These are phyloP conservation scores for Drosophila carrolli DNA, from an alignment of 1,140 invertebrate genomes.

Conservation along the genomic window DNA sequence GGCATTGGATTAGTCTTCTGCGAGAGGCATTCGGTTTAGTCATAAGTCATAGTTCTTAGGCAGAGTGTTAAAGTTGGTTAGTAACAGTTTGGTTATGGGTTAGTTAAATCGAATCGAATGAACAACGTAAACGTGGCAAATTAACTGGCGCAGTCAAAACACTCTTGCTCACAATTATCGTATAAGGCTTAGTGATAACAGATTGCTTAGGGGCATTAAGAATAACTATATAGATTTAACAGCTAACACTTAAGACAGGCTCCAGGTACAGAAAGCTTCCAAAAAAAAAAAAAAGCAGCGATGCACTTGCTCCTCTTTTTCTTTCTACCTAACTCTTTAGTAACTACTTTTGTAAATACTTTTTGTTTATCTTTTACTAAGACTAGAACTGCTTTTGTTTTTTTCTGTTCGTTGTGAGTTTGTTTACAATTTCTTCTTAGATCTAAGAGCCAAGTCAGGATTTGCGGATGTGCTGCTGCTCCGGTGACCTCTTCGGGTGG, in stretches of 20 bases:
- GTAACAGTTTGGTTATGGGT: slow-evolving; percentile 30
- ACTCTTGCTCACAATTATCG: slow-evolving; percentile 13
- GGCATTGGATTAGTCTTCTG: slow-evolving; percentile 54
- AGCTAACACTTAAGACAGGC: slow-evolving; percentile 10
- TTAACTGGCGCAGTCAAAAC: slow-evolving; percentile 75
- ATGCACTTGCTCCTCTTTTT: background rate
- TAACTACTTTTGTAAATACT: background rate
- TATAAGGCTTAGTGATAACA: slow-evolving; percentile 22
- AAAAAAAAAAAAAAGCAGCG: slow-evolving; percentile 1
- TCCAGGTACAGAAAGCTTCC: slow-evolving; percentile 14
- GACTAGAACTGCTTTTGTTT: too few relatives aligned
- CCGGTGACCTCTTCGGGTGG: slow-evolving; percentile 25
- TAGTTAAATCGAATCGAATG: slow-evolving; percentile 22
- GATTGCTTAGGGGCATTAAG: slow-evolving; percentile 26
- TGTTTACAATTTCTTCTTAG: slow-evolving; percentile 69
- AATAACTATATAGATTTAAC: slow-evolving; percentile 10
- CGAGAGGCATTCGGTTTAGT: slow-evolving; percentile 8
- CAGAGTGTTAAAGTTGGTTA: slow-evolving; percentile 24
- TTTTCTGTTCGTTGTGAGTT: background rate
- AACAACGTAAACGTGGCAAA: slow-evolving; percentile 14
- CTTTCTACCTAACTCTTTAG: background rate
- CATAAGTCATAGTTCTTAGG: slow-evolving; percentile 21
- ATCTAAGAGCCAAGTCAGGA: slow-evolving; percentile 56
- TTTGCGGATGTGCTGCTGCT: slow-evolving; percentile 6
- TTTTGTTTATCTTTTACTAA: background rate